These are phyloP conservation scores for Menidia beryllina DNA, from an alignment of 2,113 vertebrate species.

Conservation along the genomic window DNA sequence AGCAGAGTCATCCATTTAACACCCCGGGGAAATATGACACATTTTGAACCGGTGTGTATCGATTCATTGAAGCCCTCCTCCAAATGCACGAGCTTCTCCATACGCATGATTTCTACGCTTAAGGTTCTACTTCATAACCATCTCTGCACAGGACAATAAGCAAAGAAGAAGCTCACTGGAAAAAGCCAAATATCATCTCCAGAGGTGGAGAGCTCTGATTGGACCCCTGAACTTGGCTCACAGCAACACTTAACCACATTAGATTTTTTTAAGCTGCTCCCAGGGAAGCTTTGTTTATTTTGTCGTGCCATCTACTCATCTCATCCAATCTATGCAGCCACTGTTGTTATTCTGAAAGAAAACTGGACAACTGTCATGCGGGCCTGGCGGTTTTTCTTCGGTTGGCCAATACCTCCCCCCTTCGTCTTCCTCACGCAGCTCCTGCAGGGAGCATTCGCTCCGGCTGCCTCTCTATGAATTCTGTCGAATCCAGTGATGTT, in stretches of 20 bases:
- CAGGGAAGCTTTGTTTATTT: conserved; percentile 15
- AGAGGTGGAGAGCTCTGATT: conserved; percentile 46
- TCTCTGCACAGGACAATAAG: background rate
- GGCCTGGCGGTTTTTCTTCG: conserved; percentile 62
- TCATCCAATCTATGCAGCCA: conserved; percentile 57
- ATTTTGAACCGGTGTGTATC: no score
- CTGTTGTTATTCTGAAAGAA: conserved; percentile 63
- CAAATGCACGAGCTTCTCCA: no score
- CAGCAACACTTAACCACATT: conserved; percentile 30
- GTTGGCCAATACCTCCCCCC: conserved; percentile 24
- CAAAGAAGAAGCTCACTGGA: background rate
- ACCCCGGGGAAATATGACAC: no score
- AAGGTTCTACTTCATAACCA: background rate
- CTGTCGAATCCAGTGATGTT: conserved; percentile 24
- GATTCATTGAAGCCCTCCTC: no score
- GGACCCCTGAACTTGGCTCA: conserved; percentile 50
- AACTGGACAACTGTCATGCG: conserved; percentile 72
- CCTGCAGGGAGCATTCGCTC: conserved; percentile 16
- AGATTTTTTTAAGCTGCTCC: conserved; percentile 58
- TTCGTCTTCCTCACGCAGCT: conserved; percentile 11
- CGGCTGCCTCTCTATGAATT: conserved; percentile 43
- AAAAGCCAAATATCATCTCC: conserved; percentile 45
- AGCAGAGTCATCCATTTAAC: no score
- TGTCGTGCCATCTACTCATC: conserved; percentile 46
- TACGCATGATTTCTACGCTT: no score